Base-by-base conservation (phyloP, 2,113 vertebrate species). In the Brachyhypopomus occidentalis region DNA sequence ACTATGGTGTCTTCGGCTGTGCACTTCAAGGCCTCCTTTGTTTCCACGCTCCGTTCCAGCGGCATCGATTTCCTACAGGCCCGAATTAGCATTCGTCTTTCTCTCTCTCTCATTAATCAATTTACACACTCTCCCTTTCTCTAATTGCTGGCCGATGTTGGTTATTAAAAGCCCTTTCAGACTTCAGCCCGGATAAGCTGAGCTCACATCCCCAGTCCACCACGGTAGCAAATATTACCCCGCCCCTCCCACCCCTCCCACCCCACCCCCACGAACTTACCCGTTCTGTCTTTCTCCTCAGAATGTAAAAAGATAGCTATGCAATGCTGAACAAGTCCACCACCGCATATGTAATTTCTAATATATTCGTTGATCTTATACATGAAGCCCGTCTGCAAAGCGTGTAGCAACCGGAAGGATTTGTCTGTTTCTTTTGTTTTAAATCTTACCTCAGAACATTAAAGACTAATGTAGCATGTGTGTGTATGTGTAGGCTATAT, bases 91-190 rank as follows among this genome's bases (percentile, higher is more conserved):
- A 80, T 83, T 85, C 80, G 62, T 81, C 72, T 88, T 87, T 77
- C 77, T 83, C 73, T 82, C 81, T 67, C 70, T 81, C 83, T 83
- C 73, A 83, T 91, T 83, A 81, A 89, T 89, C 89, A 87, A 55
- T 79, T 75, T 84, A 84, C 80, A 84, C 83, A 83, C 85, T 87
- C 83, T 80, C 83, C 83, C 85, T 83, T 84, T 70, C 77, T 56
- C 81, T 87, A 87, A 87, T 87, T 87, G 85, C 83, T 83, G 84
- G 78, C 81, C 84, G 71, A 83, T 83, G 81, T 81, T 67, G 78
- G 78, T 86, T 86, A 86, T 86, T 86, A 86, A 86, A 86, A 86
- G 84, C 84, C 84, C 78, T 83, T 86, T 86, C 81, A 80, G 62
- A 83, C 83, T 77, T 70, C 80, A 80, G 77, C 67, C 60, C 30